phyloP scores from a whole-genome alignment of 2,113 vertebrate species.

The Rhagologus leucostigma region DNA sequence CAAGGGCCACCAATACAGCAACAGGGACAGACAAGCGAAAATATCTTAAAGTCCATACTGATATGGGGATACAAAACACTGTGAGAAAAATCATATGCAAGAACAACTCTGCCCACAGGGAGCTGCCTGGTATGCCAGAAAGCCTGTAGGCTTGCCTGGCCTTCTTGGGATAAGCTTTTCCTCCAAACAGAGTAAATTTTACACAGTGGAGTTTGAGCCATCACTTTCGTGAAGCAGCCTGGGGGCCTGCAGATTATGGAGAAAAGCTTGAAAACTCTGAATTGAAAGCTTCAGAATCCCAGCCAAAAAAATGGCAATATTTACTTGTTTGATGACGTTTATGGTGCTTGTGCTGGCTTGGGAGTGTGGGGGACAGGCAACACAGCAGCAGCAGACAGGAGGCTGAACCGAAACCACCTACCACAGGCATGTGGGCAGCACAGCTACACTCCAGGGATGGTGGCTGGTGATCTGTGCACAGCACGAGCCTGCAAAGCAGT shows the following conservation, averaged over 20 bases:
- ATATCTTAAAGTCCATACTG: not conserved
- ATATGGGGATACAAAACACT: not conserved
- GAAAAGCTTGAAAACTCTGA: not conserved
- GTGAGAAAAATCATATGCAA: not conserved
- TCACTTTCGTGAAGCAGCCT: not conserved
- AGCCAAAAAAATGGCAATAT: not conserved
- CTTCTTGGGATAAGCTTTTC: not conserved
- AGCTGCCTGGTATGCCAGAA: not conserved
- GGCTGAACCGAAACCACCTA: not conserved
- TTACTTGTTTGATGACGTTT: not conserved
- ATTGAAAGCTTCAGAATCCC: not conserved
- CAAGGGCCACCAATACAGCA: not conserved
- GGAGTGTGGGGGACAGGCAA: not conserved
- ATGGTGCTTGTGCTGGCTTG: not conserved
- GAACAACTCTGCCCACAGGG: not conserved
- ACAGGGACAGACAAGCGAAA: not conserved
- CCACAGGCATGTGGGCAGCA: rapidly evolving
- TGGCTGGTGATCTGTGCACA: not conserved
- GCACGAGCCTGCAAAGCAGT: not conserved
- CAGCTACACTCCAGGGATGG: not conserved
- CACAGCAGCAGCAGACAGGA: not conserved
- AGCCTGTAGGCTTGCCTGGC: not conserved
- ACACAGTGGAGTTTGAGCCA: not conserved
- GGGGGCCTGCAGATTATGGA: not conserved
- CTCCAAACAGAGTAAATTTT: not conserved